Evolutionary conservation across 2,888 invertebrate species (phyloP), one percentile per base, ranked within the genome.

Genomic region (Megalurothrips usitatus): DNA sequence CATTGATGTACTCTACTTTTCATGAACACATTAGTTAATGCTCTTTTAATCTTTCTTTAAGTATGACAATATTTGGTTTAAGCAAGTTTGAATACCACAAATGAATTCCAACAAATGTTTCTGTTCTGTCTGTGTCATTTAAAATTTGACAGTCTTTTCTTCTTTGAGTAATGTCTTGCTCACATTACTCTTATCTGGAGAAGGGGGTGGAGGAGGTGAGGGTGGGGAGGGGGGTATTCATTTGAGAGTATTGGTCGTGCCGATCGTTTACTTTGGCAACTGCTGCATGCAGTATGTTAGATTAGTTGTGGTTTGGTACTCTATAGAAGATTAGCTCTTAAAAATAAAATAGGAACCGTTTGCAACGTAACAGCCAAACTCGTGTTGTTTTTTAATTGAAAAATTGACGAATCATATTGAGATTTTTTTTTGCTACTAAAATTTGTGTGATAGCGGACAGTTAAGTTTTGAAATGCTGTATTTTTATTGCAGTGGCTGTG

Each of bases 401-500:
- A 19, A 17, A 19, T 19, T 17, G 49, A 11, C 49, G 14, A 49
- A 49, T 11, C 14, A 9, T 11, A 49, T 19, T 17, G 19, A 12
- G 12, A 17, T 52, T 9, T 17, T 52, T 9, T 49, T 52, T 19
- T 52, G 19, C 52, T 68, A 23, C 23, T 68, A 68, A 26, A 68
- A 23, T 23, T 9, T 23, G 68, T 68, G 68, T 68, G 68, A 68
- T 68, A 68, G 23, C 23, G 1, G 68, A 75, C 26, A 26, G 68
- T 26, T 8, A 75, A 12, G 1, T 26, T 23, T 12, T 26, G 68
- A 75, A 75, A 26, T 75, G 68, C 68, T 23, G 68, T 75, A 23
- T 26, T 11, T 26, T 75, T 12, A 12, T 26, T 75, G 68, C 68
- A 75, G 68, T 75, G 68, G 68, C 68, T 75, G 68, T 75, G 68